These are phyloP conservation scores for Resseliella maxima DNA, from an alignment of 2,888 invertebrate species.

Conservation along the genomic window DNA sequence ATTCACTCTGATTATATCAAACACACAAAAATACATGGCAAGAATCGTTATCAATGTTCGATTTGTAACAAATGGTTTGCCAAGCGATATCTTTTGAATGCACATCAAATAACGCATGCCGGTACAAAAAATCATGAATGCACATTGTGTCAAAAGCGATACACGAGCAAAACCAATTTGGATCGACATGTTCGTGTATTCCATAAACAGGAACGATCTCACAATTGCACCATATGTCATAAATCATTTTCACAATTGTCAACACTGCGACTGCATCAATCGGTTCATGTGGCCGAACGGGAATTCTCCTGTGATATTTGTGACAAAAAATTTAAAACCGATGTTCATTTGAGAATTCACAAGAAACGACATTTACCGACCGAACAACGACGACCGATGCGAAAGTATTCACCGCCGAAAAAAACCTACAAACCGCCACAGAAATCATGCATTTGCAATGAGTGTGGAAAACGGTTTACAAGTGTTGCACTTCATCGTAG, in stretches of 20 bases:
- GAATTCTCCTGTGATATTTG: constrained; percentile 59
- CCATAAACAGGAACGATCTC: constrained; percentile 58
- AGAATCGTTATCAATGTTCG: constrained; percentile 59
- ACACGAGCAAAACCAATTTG: constrained; percentile 59
- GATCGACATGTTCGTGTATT: constrained; percentile 59
- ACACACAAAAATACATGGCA: constrained; percentile 59
- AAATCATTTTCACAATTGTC: constrained; percentile 58
- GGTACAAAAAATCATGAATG: constrained; percentile 57
- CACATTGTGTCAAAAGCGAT: constrained; percentile 58
- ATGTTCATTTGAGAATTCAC: constrained; percentile 59
- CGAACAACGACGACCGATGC: constrained; percentile 57
- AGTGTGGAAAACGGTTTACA: constrained; percentile 59
- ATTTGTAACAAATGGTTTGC: constrained; percentile 59
- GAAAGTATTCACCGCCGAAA: constrained; percentile 27
- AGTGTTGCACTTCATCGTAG: constrained; percentile 57
- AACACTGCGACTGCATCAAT: constrained; percentile 57
- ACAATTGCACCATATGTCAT: constrained; percentile 58
- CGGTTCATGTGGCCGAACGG: constrained; percentile 58
- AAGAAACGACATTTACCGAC: constrained; percentile 59
- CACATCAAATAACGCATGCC: constrained; percentile 58
- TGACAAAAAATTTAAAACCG: constrained; percentile 59
- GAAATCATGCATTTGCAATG: constrained; percentile 57
- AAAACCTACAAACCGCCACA: constrained; percentile 27
- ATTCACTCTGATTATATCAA: constrained; percentile 57
- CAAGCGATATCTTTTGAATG: constrained; percentile 58